These are phyloP conservation scores for Heliconius melpomene DNA, from an alignment of 1,140 invertebrate species.

Conservation along the genomic window DNA sequence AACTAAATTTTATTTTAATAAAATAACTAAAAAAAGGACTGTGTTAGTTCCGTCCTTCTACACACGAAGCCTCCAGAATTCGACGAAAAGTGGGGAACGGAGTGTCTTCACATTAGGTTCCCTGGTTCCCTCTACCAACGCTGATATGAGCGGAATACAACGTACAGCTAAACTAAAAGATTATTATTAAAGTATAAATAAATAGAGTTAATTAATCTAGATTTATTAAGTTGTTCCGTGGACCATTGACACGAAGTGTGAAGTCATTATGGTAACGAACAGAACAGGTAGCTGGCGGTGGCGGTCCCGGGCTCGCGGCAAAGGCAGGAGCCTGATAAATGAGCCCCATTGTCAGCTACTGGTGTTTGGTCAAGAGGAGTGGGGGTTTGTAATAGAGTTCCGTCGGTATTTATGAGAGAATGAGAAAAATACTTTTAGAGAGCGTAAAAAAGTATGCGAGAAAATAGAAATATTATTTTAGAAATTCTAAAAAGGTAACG, in stretches of 20 bases:
- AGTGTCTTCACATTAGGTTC: too few relatives aligned
- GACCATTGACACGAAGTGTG: constrained; percentile 29
- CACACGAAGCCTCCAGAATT: too few relatives aligned
- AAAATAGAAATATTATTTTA: too few relatives aligned
- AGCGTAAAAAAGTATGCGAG: too few relatives aligned
- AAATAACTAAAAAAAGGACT: too few relatives aligned
- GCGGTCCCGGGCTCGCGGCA: constrained; percentile 26
- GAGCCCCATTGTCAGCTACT: constrained; percentile 64
- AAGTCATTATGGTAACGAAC: constrained; percentile 51
- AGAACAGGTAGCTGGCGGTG: constrained; percentile 51
- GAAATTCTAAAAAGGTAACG: too few relatives aligned
- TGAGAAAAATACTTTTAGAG: too few relatives aligned
- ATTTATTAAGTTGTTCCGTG: constrained; percentile 13
- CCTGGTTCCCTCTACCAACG: too few relatives aligned
- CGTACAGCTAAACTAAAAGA: background rate
- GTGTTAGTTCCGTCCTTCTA: too few relatives aligned
- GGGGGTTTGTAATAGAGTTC: background rate
- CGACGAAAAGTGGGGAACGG: too few relatives aligned
- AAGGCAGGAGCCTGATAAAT: constrained; percentile 66
- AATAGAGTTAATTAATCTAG: constrained; percentile 5
- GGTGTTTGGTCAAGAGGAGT: constrained; percentile 50
- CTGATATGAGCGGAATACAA: too few relatives aligned
- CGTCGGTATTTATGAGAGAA: background rate
- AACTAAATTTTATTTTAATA: too few relatives aligned
- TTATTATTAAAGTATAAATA: background rate